A percentile compares a stretch with the other conserved stretches of the same genome.
phyloP scores from a whole-genome alignment of 2,113 vertebrate species.

The Gambusia holbrooki region DNA sequence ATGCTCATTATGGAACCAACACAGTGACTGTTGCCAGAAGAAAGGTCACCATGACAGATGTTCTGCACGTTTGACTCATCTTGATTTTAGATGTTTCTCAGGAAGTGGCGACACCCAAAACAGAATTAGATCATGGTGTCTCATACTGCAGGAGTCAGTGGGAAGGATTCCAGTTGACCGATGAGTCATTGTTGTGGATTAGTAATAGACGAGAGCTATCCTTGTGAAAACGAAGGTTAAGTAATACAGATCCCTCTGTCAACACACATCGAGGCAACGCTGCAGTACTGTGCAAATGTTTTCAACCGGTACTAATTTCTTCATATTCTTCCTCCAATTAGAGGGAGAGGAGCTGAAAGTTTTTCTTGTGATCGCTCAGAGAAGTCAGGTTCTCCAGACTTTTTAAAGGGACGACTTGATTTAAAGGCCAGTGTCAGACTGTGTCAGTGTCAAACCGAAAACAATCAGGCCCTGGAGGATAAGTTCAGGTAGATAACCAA shows the following conservation, averaged over 20 bases:
- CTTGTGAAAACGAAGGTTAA: conserved; percentile 17
- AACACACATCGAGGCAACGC: too few relatives aligned
- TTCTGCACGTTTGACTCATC: conserved; percentile 46
- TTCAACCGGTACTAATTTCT: too few relatives aligned
- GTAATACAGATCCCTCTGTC: not conserved
- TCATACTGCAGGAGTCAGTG: conserved; percentile 17
- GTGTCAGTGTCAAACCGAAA: too few relatives aligned
- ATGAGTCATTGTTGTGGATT: conserved; percentile 52
- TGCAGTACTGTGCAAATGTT: too few relatives aligned
- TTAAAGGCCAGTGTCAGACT: too few relatives aligned
- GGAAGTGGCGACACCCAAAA: not conserved
- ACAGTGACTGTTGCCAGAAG: conserved; percentile 20
- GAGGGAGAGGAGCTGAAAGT: too few relatives aligned
- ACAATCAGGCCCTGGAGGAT: too few relatives aligned
- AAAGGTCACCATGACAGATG: conserved; percentile 28
- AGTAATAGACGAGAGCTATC: conserved; percentile 23
- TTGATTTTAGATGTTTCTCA: conserved; percentile 8
- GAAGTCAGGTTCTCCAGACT: too few relatives aligned
- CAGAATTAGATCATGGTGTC: conserved; percentile 23
- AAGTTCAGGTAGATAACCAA: too few relatives aligned
- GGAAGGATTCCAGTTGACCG: conserved; percentile 12
- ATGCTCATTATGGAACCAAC: conserved; percentile 36
- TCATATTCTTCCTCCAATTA: too few relatives aligned
- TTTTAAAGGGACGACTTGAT: too few relatives aligned
- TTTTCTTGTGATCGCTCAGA: too few relatives aligned